These are phyloP conservation scores for Cariama cristata DNA, from an alignment of 2,113 vertebrate genomes.

Conservation along the genomic window DNA sequence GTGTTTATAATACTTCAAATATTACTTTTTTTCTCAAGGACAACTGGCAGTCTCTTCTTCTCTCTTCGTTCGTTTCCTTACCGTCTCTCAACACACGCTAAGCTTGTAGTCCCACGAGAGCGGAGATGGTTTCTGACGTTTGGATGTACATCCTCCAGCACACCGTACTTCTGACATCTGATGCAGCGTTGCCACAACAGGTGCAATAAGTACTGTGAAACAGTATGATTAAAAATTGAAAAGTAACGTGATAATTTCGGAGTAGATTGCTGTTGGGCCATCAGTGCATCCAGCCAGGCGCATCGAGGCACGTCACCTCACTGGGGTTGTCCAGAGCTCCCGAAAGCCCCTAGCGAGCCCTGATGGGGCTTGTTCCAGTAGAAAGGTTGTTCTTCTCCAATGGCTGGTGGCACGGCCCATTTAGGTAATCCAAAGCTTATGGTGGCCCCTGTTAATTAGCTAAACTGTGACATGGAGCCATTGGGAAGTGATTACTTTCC, in stretches of 20 bases:
- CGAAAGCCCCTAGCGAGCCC: accelerated
- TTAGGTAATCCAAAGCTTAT: not conserved
- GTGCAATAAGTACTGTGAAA: not conserved
- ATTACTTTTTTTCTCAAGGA: not conserved
- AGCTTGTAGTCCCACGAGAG: accelerated
- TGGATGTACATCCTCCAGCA: not conserved
- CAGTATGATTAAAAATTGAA: accelerated
- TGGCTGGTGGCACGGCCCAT: accelerated
- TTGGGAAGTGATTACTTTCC: accelerated
- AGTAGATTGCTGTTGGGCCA: not conserved
- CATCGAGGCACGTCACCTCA: accelerated
- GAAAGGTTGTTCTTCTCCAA: not conserved
- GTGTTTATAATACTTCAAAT: not conserved
- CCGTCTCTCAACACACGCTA: not conserved
- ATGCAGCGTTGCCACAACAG: accelerated
- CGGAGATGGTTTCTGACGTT: accelerated
- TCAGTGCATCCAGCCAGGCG: accelerated
- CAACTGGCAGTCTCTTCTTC: not conserved
- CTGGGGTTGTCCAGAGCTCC: not conserved
- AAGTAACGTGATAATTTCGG: accelerated
- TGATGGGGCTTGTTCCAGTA: no score
- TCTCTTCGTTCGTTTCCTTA: not conserved
- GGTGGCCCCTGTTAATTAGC: accelerated
- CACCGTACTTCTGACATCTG: accelerated
- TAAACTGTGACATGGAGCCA: not conserved